A percentile compares a stretch with the other conserved stretches of the same genome.
Conservation (phyloP, 2,113 vertebrate species). For the Corythoichthys intestinalis region DNA sequence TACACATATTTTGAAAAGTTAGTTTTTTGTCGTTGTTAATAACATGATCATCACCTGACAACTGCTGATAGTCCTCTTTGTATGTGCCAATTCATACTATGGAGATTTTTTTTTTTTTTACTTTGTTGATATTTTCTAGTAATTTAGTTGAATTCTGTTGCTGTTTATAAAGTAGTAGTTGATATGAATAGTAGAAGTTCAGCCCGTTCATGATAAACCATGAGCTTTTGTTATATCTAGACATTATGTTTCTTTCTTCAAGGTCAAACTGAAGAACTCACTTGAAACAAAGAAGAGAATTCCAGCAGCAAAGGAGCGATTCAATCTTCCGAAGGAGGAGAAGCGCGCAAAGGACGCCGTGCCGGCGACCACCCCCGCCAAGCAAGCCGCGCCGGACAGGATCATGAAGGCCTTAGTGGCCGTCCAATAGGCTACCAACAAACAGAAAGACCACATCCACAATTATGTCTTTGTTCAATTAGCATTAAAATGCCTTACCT, state of each 20-base stretch:
- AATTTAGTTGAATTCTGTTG: too few species aligned
- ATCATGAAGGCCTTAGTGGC: conserved; percentile 89
- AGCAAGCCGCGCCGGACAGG: conserved; percentile 81
- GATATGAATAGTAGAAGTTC: too few species aligned
- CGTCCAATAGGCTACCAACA: conserved; percentile 81
- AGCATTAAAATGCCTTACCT: conserved; percentile 67
- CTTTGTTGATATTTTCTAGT: too few species aligned
- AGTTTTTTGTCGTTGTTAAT: too few species aligned
- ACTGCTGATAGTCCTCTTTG: too few species aligned
- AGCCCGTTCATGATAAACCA: too few species aligned
- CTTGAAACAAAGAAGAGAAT: conserved; percentile 88
- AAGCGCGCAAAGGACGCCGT: conserved; percentile 84
- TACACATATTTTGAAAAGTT: too few species aligned
- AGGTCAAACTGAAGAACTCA: conserved; percentile 58
- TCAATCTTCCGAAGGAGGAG: conserved; percentile 79
- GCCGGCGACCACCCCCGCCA: conserved; percentile 81
- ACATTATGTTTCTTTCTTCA: background rate
- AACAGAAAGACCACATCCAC: background rate
- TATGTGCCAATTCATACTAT: too few species aligned
- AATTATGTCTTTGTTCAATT: too few species aligned
- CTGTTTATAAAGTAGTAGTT: too few species aligned
- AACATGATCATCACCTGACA: too few species aligned
- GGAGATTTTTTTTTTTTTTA: background rate
- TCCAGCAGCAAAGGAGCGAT: conserved; percentile 82
- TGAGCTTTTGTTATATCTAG: too few species aligned